Evolutionary conservation across 2,888 invertebrate species (phyloP).

Genomic region (Molorchus minor): DNA sequence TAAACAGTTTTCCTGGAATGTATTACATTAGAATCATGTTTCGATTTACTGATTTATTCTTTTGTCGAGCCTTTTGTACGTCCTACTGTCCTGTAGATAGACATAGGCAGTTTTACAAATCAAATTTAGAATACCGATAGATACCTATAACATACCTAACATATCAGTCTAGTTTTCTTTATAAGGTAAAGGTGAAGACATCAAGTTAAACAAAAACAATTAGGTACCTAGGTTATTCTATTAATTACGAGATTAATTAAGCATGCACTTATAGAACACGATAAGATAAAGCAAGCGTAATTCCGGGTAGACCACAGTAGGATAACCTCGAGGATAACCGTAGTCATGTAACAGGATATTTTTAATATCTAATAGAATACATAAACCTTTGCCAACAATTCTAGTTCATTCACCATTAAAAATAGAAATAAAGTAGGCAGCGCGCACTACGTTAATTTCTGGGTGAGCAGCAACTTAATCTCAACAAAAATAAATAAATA

Average conservation of each 20-base stretch:
- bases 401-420: slow-evolving; percentile 54
- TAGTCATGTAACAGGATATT: slow-evolving; percentile 13
- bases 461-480: slow-evolving; percentile 19
- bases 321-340: slow-evolving; percentile 7
- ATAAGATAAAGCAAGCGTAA: slow-evolving; percentile 1
- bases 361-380: too few relatives aligned
- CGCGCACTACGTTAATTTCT: slow-evolving; percentile 27
- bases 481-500: too few relatives aligned
- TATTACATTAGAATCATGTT: too few relatives aligned
- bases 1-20: too few relatives aligned
- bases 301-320: background rate
- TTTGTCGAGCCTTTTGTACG: too few relatives aligned
- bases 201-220: background rate
- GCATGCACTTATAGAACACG: slow-evolving; percentile 4
- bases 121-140: too few relatives aligned
- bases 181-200: background rate
- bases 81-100: too few relatives aligned
- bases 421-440: slow-evolving; percentile 45
- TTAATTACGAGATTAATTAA: too few relatives aligned
- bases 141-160: too few relatives aligned
- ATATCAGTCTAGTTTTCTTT: background rate
- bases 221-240: too few relatives aligned
- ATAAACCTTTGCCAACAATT: slow-evolving; percentile 43
- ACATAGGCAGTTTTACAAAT: too few relatives aligned
- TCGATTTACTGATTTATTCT: too few relatives aligned